Percentiles rank a stretch among this genome's conserved stretches.
Evolutionary conservation across 2,113 vertebrate genomes (phyloP).

Genomic region (human): DNA sequence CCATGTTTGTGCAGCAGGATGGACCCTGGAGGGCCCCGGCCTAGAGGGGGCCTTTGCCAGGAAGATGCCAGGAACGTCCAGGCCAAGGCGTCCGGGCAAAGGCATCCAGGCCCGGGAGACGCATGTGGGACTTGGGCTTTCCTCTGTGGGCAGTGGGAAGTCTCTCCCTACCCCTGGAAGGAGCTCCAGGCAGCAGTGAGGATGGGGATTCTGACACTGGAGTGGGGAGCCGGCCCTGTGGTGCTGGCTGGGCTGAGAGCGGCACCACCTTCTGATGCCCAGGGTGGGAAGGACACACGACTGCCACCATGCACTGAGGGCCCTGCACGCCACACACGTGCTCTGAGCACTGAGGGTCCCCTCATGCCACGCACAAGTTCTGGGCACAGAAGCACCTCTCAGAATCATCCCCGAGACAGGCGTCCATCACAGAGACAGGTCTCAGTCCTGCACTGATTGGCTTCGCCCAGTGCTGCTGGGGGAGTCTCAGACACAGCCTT

Average conservation of each 20-base stretch:
- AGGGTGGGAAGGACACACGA: too few species aligned
- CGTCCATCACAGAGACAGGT: not conserved
- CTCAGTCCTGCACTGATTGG: not conserved
- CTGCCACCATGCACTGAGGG: too few species aligned
- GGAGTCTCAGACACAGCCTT: not conserved
- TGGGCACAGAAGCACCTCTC: not conserved
- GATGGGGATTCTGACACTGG: too few species aligned
- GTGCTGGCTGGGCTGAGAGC: not conserved
- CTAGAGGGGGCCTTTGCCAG: not conserved
- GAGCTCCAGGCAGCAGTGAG: not conserved
- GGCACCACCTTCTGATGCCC: not conserved
- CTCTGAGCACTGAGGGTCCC: too few species aligned
- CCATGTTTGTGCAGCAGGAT: not conserved
- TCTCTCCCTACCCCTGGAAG: not conserved
- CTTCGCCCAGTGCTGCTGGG: fast-evolving
- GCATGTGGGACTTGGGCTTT: too few species aligned
- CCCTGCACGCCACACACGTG: fast-evolving
- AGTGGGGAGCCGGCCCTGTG: not conserved
- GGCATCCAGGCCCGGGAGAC: too few species aligned
- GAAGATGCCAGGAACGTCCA: not conserved
- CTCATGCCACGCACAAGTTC: fast-evolving
- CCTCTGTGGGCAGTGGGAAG: too few species aligned
- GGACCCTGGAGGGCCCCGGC: too few species aligned
- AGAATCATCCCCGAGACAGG: not conserved
- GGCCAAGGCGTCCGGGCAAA: too few species aligned